Evolutionary conservation across 1,140 invertebrate genomes (phyloP).

Genomic region (Propsilocerus akamusi): DNA sequence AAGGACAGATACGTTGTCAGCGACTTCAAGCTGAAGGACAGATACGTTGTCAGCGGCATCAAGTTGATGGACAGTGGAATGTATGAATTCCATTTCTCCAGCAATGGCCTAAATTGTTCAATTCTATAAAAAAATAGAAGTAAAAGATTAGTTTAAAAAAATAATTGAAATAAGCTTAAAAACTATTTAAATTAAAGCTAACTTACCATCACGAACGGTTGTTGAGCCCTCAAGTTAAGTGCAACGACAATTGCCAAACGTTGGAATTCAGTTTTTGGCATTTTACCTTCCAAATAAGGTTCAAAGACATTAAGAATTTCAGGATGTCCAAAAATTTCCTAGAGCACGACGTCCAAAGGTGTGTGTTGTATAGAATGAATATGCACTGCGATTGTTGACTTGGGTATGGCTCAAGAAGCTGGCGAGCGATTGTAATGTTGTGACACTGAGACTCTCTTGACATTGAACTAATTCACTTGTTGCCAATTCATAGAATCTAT

Average conservation of each 20-base stretch:
- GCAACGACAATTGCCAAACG: slow-evolving; percentile 36
- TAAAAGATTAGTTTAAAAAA: too few relatives aligned
- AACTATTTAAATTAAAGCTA: too few relatives aligned
- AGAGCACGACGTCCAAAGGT: slow-evolving; percentile 31
- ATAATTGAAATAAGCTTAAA: too few relatives aligned
- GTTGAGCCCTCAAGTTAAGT: slow-evolving; percentile 27
- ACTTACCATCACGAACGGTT: too few relatives aligned
- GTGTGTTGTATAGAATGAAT: slow-evolving; percentile 39
- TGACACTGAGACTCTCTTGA: slow-evolving; percentile 26
- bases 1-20: too few relatives aligned
- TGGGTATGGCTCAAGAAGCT: slow-evolving; percentile 36
- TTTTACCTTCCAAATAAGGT: slow-evolving; percentile 43
- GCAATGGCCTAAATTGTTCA: too few relatives aligned
- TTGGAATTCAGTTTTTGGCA: slow-evolving; percentile 30
- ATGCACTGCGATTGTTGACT: slow-evolving; percentile 30
- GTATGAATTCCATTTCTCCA: too few relatives aligned
- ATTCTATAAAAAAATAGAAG: too few relatives aligned
- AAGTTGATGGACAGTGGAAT: too few relatives aligned
- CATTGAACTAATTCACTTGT: slow-evolving; percentile 26
- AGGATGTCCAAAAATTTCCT: slow-evolving; percentile 32
- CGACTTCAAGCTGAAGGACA: too few relatives aligned
- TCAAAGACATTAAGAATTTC: slow-evolving; percentile 35
- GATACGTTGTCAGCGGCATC: too few relatives aligned
- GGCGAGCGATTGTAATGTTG: slow-evolving; percentile 32
- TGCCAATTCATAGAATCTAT: slow-evolving; percentile 29